phyloP scores from a whole-genome alignment of 1,140 invertebrate species.

The Megathymus violae region DNA sequence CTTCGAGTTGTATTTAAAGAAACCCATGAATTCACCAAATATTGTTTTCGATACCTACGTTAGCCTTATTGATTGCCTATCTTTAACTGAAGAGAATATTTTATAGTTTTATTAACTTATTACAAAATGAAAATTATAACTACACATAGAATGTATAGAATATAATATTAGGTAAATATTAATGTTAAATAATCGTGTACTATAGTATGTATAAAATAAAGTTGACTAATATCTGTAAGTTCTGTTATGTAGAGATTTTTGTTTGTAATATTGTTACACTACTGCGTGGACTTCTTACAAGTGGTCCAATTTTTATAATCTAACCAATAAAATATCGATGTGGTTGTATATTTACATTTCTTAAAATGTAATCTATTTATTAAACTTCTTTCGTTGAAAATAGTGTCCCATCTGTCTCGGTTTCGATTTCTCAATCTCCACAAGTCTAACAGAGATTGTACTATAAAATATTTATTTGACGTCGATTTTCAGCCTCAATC shows the following conservation, averaged over 20 bases:
- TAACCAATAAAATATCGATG: conserved; percentile 84
- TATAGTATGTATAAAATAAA: conserved; percentile 82
- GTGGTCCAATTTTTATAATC: conserved; percentile 83
- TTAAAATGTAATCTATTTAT: conserved; percentile 60
- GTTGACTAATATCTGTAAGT: conserved; percentile 83
- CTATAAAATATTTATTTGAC: background rate
- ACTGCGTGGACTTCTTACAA: conserved; percentile 77
- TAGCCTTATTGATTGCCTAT: conserved; percentile 82
- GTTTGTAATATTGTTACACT: conserved; percentile 83
- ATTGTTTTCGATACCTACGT: conserved; percentile 79
- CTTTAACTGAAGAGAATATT: conserved; percentile 81
- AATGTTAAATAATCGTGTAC: conserved; percentile 81
- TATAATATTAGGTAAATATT: conserved; percentile 77
- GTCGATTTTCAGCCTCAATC: background rate
- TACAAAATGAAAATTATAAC: conserved; percentile 79
- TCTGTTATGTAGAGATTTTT: conserved; percentile 83
- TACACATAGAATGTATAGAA: conserved; percentile 82
- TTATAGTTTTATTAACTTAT: conserved; percentile 84
- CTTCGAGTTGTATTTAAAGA: conserved; percentile 66
- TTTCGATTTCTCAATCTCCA: conserved; percentile 10
- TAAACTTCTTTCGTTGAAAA: conserved; percentile 72
- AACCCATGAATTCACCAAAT: conserved; percentile 76
- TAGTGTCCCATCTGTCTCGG: conserved; percentile 54
- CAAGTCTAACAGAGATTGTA: conserved; percentile 1
- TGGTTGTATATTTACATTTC: conserved; percentile 76